Percentiles rank a stretch among this genome's conserved stretches.
These are phyloP conservation scores for Spicauda simplicius DNA, from an alignment of 2,888 invertebrate species.

Conservation along the genomic window DNA sequence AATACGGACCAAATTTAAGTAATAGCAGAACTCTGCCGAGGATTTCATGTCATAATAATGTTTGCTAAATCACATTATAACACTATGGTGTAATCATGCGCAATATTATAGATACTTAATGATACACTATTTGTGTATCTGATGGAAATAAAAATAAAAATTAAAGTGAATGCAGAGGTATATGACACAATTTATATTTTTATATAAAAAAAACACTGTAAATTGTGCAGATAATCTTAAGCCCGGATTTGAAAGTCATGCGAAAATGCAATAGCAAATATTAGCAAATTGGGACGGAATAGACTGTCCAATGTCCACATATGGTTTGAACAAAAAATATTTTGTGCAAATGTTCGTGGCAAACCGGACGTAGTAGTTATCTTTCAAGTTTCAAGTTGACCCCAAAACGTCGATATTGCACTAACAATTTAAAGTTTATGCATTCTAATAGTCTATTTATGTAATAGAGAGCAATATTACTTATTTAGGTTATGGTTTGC, in stretches of 20 bases:
- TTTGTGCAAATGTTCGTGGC: conserved; percentile 38
- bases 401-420: conserved; percentile 34
- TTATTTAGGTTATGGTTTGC: no score
- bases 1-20: conserved; percentile 13
- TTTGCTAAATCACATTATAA: conserved; percentile 43
- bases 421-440: conserved; percentile 6
- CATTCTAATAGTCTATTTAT: background rate
- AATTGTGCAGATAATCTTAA: background rate
- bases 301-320: conserved; percentile 48
- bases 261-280: conserved; percentile 42
- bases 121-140: background rate
- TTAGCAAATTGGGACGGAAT: conserved; percentile 68
- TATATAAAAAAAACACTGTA: no score
- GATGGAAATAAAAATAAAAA: no score
- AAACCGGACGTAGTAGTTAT: conserved; percentile 34
- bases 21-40: conserved; percentile 3
- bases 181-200: no score
- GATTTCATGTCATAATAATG: conserved; percentile 19
- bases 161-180: no score
- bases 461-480: background rate
- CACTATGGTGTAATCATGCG: conserved; percentile 12
- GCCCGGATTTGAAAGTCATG: background rate
- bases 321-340: conserved; percentile 48
- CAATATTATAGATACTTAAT: conserved; percentile 4
- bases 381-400: conserved; percentile 32